phyloP scores from a whole-genome alignment of 2,888 invertebrate species.

The Loripinus fragilis region DNA sequence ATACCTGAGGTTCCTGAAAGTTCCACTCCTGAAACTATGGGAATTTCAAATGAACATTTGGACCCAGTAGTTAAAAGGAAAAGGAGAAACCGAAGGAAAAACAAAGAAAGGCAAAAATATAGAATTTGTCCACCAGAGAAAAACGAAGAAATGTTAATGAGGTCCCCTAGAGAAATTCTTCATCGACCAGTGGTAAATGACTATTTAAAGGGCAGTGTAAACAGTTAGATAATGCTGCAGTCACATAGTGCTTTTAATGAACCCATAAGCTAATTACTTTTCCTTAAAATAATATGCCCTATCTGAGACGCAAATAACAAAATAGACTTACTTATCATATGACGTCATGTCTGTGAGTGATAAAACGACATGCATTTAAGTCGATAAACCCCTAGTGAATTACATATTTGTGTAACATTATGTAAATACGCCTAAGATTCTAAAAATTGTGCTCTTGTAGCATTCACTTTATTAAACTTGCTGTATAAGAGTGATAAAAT shows the following conservation, averaged over 20 bases:
- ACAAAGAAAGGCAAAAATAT: constrained; percentile 26
- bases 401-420: too few species aligned
- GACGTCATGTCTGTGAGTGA: too few species aligned
- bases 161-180: constrained; percentile 28
- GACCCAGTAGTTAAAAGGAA: constrained; percentile 47
- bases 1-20: constrained; percentile 31
- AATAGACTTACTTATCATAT: too few species aligned
- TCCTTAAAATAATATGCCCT: too few species aligned
- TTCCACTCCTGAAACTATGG: constrained; percentile 43
- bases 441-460: too few species aligned
- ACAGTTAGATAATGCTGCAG: constrained; percentile 22
- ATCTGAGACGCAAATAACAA: too few species aligned
- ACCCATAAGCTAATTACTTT: too few species aligned
- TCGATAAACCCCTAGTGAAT: too few species aligned
- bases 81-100: constrained; percentile 34
- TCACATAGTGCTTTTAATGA: constrained; percentile 8
- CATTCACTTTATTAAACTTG: too few species aligned
- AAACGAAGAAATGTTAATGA: constrained; percentile 16
- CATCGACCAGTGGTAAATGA: constrained; percentile 41
- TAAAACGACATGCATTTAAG: too few species aligned
- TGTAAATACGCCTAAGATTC: too few species aligned
- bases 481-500: too few species aligned
- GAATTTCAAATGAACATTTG: constrained; percentile 32
- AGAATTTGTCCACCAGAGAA: constrained; percentile 15
- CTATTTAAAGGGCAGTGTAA: not conserved